Evolutionary conservation across 2,797 vertebrate genomes (phyloP).

Genomic region (Falco rusticolus): DNA sequence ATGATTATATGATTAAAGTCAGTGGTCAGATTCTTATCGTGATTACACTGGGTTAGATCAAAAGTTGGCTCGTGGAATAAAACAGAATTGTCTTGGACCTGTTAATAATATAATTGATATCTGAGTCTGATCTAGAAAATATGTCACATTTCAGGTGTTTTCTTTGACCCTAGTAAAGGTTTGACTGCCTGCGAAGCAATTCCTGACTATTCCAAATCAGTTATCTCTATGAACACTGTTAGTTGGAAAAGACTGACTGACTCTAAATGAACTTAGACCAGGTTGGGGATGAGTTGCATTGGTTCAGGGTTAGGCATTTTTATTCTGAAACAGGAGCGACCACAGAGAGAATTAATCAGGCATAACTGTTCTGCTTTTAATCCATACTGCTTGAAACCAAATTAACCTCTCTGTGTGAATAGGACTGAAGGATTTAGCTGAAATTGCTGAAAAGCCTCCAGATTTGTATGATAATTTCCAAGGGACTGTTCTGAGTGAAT

Average conservation of each 20-base stretch:
- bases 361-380: conserved; percentile 48
- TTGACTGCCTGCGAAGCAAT: neutral
- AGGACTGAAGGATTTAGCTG: conserved; percentile 30
- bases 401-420: conserved; percentile 40
- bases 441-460: conserved; percentile 36
- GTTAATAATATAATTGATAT: neutral
- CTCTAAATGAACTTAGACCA: neutral
- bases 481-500: neutral
- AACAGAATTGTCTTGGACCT: neutral
- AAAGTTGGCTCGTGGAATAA: neutral
- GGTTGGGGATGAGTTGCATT: neutral
- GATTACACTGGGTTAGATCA: neutral
- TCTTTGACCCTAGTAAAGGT: neutral
- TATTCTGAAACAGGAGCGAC: neutral
- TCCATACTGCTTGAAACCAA: conserved; percentile 24
- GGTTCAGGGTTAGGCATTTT: neutral
- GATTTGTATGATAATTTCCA: conserved; percentile 35
- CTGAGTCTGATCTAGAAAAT: neutral
- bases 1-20: neutral
- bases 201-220: neutral
- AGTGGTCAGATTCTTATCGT: neutral
- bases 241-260: neutral
- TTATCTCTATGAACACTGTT: neutral
- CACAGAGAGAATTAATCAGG: conserved; percentile 11
- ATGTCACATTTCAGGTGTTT: neutral